These are phyloP conservation scores for Ostrea denselamellosa DNA, from an alignment of 1,140 invertebrate genomes.

Conservation along the genomic window DNA sequence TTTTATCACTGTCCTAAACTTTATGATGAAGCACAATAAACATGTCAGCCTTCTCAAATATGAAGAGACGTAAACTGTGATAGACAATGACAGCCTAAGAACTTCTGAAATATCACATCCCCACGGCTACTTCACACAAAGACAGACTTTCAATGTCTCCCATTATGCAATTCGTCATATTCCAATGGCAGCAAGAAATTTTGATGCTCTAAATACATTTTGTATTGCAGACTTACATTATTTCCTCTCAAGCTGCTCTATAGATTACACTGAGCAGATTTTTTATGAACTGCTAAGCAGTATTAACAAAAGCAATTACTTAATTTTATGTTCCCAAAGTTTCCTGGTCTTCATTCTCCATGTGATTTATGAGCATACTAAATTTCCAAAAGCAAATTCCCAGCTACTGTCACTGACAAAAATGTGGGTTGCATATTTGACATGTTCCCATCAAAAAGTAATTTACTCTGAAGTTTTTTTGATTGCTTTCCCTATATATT, in stretches of 20 bases:
- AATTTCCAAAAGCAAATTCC: not conserved
- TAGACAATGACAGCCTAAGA: not conserved
- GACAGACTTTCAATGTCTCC: not conserved
- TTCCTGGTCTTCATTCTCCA: not conserved
- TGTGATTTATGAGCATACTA: not conserved
- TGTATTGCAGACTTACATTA: not conserved
- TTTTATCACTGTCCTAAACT: not conserved
- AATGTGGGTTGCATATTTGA: not conserved
- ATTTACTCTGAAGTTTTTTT: not conserved
- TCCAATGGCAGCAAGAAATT: not conserved
- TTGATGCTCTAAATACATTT: not conserved
- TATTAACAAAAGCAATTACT: constrained; percentile 19
- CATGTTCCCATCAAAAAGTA: not conserved
- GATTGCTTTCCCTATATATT: not conserved
- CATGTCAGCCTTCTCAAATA: not conserved
- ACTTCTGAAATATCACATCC: not conserved
- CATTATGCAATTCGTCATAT: not conserved
- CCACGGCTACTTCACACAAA: not conserved
- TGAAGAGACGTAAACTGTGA: not conserved
- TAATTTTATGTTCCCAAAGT: constrained; percentile 4
- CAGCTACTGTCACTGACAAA: not conserved
- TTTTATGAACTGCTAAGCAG: constrained; percentile 29
- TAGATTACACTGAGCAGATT: not conserved
- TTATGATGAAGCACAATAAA: not conserved
- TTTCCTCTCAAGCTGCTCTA: not conserved